These are phyloP conservation scores for Xestobium rufovillosum DNA, from an alignment of 2,888 invertebrate genomes.

Conservation along the genomic window DNA sequence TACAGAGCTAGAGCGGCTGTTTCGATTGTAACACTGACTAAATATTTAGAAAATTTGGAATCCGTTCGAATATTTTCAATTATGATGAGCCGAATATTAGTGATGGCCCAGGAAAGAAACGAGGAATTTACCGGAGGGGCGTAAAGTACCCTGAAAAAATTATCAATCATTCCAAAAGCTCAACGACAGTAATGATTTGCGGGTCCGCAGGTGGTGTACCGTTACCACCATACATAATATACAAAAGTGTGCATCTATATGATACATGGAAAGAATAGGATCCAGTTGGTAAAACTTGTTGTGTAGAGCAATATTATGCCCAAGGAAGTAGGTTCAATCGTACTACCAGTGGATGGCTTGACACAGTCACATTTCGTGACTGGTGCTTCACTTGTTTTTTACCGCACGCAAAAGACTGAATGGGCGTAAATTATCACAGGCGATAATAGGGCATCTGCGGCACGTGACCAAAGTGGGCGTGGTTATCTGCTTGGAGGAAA, in stretches of 20 bases:
- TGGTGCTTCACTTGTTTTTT: neutral
- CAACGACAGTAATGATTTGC: constrained; percentile 27
- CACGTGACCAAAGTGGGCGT: no score
- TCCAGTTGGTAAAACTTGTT: constrained; percentile 26
- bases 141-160: constrained; percentile 19
- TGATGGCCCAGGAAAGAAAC: constrained; percentile 6
- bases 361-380: neutral
- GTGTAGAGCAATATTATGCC: constrained; percentile 15
- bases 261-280: constrained; percentile 29
- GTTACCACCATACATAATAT: constrained; percentile 30
- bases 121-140: constrained; percentile 14
- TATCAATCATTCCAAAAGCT: constrained; percentile 18
- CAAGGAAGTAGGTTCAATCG: neutral
- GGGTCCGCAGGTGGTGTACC: constrained; percentile 27
- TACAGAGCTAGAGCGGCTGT: constrained; percentile 6
- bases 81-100: constrained; percentile 4
- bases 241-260: constrained; percentile 29
- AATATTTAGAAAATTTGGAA: constrained; percentile 9
- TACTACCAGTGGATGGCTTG: neutral
- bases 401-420: neutral
- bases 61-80: neutral
- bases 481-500: no score
- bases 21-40: constrained; percentile 4
- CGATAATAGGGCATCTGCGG: no score
- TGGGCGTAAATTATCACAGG: constrained; percentile 8